A percentile compares a stretch with the other conserved stretches of the same genome.
phyloP scores from a whole-genome alignment of 2,888 invertebrate species.

The Glyphotaelius pellucidus region DNA sequence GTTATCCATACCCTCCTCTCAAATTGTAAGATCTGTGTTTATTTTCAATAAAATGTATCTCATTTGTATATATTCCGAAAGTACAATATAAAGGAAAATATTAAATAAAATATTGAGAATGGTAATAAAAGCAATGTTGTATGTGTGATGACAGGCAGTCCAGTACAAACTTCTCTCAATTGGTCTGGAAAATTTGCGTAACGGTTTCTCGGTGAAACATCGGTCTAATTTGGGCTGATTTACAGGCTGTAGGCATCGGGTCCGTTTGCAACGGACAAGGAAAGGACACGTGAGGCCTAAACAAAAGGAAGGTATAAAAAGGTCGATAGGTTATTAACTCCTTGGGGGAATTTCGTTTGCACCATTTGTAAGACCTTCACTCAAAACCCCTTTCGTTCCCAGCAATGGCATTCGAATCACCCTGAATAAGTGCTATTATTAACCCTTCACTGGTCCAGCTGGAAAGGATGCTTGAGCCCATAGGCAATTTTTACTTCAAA shows the following conservation, averaged over 20 bases:
- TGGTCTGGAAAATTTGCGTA: not conserved
- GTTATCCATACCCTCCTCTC: no score
- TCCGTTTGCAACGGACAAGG: not conserved
- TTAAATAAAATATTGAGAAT: not conserved
- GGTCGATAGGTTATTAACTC: slow-evolving; percentile 39
- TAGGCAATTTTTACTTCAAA: not conserved
- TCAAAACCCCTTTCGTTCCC: slow-evolving; percentile 40
- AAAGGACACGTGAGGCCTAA: slow-evolving; percentile 32
- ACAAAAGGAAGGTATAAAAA: slow-evolving; percentile 46
- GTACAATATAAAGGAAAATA: no score
- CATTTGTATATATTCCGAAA: no score
- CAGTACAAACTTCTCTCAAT: not conserved
- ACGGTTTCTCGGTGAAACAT: slow-evolving; percentile 24
- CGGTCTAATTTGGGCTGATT: slow-evolving; percentile 38
- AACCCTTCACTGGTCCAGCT: not conserved
- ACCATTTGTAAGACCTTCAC: slow-evolving; percentile 48
- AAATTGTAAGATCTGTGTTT: no score
- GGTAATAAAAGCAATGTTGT: not conserved
- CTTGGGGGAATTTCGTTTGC: slow-evolving; percentile 43
- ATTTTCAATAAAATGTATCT: no score
- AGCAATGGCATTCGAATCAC: slow-evolving; percentile 34
- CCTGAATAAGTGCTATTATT: slow-evolving; percentile 36
- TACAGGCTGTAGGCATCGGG: slow-evolving; percentile 17
- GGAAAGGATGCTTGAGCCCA: not conserved
- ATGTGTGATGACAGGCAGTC: not conserved